Conservation (phyloP, 2,888 invertebrate genomes). For the Ophonus ardosiacus region DNA sequence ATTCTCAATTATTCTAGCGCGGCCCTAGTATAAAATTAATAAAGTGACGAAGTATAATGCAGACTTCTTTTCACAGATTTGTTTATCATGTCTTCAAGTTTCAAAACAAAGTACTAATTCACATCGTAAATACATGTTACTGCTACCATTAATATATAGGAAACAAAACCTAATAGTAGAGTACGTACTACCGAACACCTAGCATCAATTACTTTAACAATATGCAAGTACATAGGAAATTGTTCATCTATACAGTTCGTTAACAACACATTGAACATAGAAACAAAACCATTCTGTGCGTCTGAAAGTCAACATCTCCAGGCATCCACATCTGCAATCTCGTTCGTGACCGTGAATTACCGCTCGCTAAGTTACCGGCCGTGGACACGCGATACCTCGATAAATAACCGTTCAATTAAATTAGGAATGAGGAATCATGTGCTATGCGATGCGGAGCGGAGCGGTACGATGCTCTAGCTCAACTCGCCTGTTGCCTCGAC, state of each 20-base stretch:
- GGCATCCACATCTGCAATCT: not conserved
- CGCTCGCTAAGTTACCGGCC: conserved; percentile 37
- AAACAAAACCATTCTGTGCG: not conserved
- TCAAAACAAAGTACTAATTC: too few species aligned
- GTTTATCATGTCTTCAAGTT: too few species aligned
- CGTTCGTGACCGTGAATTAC: conserved; percentile 44
- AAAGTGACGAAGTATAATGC: too few species aligned
- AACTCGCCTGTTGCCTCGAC: too few species aligned
- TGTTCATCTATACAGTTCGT: not conserved
- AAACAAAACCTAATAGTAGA: not conserved
- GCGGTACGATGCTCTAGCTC: not conserved
- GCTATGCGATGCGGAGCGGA: not conserved
- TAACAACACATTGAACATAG: not conserved
- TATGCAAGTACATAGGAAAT: not conserved
- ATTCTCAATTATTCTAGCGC: too few species aligned
- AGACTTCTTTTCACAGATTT: too few species aligned
- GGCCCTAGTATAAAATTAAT: too few species aligned
- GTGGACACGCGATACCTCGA: conserved; percentile 51
- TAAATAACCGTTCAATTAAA: conserved; percentile 61
- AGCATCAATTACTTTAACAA: not conserved
- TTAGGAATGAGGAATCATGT: conserved; percentile 58
- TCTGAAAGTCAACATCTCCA: not conserved
- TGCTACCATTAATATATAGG: not conserved
- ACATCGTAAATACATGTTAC: too few species aligned
- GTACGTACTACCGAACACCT: not conserved